Evolutionary conservation across 2,888 invertebrate genomes (phyloP), one percentile per base, ranked within the genome.

Genomic region (Nephrotoma appendiculata): DNA sequence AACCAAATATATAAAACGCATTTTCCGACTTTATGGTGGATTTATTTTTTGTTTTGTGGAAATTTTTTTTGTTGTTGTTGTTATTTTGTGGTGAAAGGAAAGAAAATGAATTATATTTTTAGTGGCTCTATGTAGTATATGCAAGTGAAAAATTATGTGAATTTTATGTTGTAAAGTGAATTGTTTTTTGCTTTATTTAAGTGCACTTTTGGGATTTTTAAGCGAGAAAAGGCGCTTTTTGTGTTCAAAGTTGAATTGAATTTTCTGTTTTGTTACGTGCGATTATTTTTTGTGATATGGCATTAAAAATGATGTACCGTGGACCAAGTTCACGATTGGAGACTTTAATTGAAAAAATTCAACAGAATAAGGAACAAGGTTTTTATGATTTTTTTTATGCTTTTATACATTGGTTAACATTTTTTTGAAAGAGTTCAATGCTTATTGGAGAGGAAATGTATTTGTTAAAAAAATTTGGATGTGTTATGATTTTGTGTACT

Each of bases 271-370:
- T 42, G 71, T 71, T 71, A 11, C n/a, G 84, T 42, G 42, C 15
- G 43, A 84, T 84, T 86, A 43, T 44, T 52, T 52, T 6, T 31
- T 48, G 19, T 83, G 52, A 12, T 44, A 91, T 92, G 92, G 91
- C 92, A 87, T 89, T 91, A 90, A 92, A 91, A 90, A 96, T 96
- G 96, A 93, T 96, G 91, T 96, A 96, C 93, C 96, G 96, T 91
- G 96, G 96, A 88, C 96, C 96, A 92, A 96, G 96, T 92, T 95
- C 95, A 90, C 93, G 96, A 89, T 92, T 97, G 91, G 96, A 96
- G 92, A 94, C 96, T 90, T 94, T 97, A 89, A 97, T 97, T 89
- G 96, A 96, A 91, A 96, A 96, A 92, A 96, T 97, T 89, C 96
- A 96, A 91, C 96, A 96, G 5, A 96, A 95, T 89, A 96, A 96